These are phyloP conservation scores for Patella pellucida DNA, from an alignment of 2,888 invertebrate species.

Conservation along the genomic window DNA sequence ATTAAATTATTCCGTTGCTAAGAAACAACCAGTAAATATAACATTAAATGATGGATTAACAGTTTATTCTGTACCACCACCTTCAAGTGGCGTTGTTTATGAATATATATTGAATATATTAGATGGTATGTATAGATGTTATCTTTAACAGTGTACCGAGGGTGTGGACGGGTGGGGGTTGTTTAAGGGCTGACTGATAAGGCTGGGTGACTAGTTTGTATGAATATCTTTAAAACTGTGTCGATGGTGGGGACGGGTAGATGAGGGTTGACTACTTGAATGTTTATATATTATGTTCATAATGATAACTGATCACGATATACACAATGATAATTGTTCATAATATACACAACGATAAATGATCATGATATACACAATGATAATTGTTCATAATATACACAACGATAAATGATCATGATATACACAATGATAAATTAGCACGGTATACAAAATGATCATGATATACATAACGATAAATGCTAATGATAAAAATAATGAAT, in stretches of 20 bases:
- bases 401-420: conserved; percentile 9
- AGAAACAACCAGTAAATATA: conserved; percentile 40
- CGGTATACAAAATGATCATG: no score
- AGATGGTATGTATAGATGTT: conserved; percentile 48
- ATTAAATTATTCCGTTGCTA: conserved; percentile 37
- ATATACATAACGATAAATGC: neutral
- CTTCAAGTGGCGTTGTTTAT: conserved; percentile 57
- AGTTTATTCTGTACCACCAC: conserved; percentile 52
- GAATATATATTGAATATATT: conserved; percentile 60
- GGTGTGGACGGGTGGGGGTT: no score
- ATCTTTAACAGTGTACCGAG: neutral
- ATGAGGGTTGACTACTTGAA: neutral
- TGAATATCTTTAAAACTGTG: no score
- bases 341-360: no score
- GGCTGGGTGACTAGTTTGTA: no score
- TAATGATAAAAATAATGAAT: neutral
- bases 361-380: no score
- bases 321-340: no score
- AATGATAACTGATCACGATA: no score
- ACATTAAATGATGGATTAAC: conserved; percentile 35
- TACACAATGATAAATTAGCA: neutral
- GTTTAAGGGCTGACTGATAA: no score
- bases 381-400: no score
- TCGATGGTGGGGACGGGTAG: no score
- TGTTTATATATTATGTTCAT: neutral